Conservation (phyloP, 2,797 vertebrate species). For the Lepilemur septentrionalis region DNA sequence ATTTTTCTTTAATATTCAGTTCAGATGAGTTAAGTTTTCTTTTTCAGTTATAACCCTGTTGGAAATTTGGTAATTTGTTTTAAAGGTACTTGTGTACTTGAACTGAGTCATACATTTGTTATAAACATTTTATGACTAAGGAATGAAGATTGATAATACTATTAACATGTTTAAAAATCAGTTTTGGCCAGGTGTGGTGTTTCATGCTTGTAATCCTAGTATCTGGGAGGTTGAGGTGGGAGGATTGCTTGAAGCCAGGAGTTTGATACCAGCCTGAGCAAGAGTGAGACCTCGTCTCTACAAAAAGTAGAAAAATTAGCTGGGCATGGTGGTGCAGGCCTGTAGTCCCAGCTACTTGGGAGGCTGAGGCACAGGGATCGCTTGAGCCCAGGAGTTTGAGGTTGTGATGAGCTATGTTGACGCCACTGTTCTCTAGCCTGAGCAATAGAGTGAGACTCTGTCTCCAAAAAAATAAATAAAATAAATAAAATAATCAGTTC, state of each 20-base stretch:
- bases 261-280: background rate
- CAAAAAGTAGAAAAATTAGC: background rate
- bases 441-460: background rate
- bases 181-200: background rate
- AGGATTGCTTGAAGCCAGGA: background rate
- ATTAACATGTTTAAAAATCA: background rate
- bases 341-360: background rate
- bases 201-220: background rate
- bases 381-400: background rate
- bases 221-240: background rate
- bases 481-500: too few species aligned
- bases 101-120: background rate
- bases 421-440: background rate
- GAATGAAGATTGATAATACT: background rate
- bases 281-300: background rate
- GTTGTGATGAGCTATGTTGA: background rate
- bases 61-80: conserved; percentile 20
- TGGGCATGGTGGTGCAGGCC: background rate
- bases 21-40: background rate
- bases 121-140: background rate
- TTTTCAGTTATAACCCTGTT: background rate
- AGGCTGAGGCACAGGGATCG: too few species aligned
- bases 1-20: background rate
- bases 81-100: background rate
- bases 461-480: background rate